Base-by-base conservation (phyloP, 2,888 invertebrate species). In the Helobdella robusta region DNA sequence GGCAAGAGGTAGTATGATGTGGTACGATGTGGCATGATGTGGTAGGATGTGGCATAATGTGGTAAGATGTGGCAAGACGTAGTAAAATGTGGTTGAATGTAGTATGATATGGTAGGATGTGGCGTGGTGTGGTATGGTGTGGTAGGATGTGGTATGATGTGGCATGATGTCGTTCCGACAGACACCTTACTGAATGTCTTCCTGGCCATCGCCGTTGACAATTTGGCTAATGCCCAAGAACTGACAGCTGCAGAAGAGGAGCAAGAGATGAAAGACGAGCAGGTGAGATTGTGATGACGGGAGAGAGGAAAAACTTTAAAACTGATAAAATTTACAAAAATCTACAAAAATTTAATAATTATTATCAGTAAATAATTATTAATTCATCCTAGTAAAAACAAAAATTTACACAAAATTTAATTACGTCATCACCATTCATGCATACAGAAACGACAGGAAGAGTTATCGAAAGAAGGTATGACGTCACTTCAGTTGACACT, bases 141-240 rank as follows among this genome's bases (percentile, higher is more conserved):
- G n/a, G n/a, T n/a, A n/a, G n/a, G n/a, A n/a, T n/a, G n/a, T n/a
- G n/a, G n/a, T n/a, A n/a, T n/a, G n/a, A n/a, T n/a, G n/a, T n/a
- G n/a, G n/a, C n/a, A n/a, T n/a, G n/a, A n/a, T n/a, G n/a, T n/a
- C 48, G 32, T 35, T 35, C 25, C 30, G 4, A 8, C 69, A 83
- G 83, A 98, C 84, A 98, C 98, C 71, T 86, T 98, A 83, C 87
- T 98, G 79, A 98, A 98, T 83, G 98, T 98, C 81, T 98, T 98
- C 88, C 92, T 98, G 91, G 98, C 98, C 84, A 98, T 98, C 87
- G 98, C 98, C 83, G 98, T 83, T 77, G 98, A 98, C 84, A 99
- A 98, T 84, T 88, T 98, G 85, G 97, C 98, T 77, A 98, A 98
- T 81, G 98, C 98, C 73, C 89, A 94, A 84, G 98, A 99, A 84